Evolutionary conservation across 2,113 vertebrate species (phyloP).

Genomic region (Albula goreensis): DNA sequence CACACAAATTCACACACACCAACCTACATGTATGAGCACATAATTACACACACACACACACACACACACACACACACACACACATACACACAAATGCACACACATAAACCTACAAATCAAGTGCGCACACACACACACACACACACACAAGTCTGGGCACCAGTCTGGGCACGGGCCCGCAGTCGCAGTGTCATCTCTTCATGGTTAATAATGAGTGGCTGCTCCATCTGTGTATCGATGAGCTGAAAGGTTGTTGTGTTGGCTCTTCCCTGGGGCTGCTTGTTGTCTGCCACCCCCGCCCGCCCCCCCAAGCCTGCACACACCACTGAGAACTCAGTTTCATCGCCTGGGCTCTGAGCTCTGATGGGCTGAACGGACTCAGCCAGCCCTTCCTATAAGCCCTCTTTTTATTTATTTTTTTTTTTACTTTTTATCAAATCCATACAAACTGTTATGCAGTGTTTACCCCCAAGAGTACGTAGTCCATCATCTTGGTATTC

Average conservation of each 20-base stretch:
- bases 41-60: too few relatives aligned
- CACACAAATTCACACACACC: too few relatives aligned
- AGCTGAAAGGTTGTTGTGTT: background rate
- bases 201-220: background rate
- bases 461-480: background rate
- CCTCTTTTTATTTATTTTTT: background rate
- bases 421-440: background rate
- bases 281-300: too few relatives aligned
- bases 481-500: background rate
- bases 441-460: background rate
- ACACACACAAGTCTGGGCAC: too few relatives aligned
- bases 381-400: background rate
- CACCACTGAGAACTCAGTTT: background rate
- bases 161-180: too few relatives aligned
- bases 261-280: background rate
- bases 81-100: too few relatives aligned
- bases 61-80: too few relatives aligned
- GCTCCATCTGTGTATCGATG: background rate
- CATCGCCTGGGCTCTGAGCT: background rate
- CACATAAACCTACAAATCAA: too few relatives aligned
- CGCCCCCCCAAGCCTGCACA: background rate
- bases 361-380: background rate
- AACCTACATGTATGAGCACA: too few relatives aligned
- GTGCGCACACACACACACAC: too few relatives aligned
- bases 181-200: too few relatives aligned